phyloP scores from a whole-genome alignment of 2,113 vertebrate genomes.

The human region GRCh38 chr2:178315001-178315500 shows the following conservation, averaged over 20 bases:
- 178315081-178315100: background rate
- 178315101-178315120: background rate
- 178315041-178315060: background rate
- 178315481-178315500: background rate
- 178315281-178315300: background rate
- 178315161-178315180: background rate
- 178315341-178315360: conserved; percentile 40
- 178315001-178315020: background rate
- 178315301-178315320: background rate
- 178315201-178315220: background rate
- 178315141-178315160: background rate
- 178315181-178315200: background rate
- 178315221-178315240: background rate
- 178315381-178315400: background rate
- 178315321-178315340: background rate
- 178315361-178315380: background rate
- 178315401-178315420: background rate
- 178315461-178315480: background rate
- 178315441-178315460: background rate
- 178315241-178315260: background rate
- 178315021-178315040: background rate
- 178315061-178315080: background rate
- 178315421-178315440: background rate
- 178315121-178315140: background rate
- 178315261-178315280: background rate